Evolutionary conservation across 2,113 vertebrate genomes (phyloP).

Genomic region (Tetrax tetrax): DNA sequence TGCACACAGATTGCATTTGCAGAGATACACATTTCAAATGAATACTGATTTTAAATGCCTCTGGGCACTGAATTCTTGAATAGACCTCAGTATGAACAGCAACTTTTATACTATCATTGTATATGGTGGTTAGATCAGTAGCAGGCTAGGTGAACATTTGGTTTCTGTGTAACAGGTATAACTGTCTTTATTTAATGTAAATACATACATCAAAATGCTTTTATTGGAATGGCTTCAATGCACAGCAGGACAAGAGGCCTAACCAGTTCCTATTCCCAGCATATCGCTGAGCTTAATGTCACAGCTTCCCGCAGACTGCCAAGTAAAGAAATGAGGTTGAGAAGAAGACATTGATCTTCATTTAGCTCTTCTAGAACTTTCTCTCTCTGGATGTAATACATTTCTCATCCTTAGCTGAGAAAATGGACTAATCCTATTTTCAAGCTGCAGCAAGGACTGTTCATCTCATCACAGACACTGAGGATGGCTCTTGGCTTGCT

Average conservation of each 20-base stretch:
- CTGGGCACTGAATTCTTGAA: neutral
- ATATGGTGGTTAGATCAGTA: neutral
- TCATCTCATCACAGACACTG: neutral
- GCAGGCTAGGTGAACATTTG: neutral
- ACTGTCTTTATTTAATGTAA: neutral
- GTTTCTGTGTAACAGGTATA: neutral
- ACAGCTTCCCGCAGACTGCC: neutral
- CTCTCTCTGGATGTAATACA: neutral
- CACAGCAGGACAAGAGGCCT: neutral
- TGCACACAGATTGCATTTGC: neutral
- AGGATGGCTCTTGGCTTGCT: neutral
- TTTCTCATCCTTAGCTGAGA: neutral
- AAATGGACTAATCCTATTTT: neutral
- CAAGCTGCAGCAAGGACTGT: neutral
- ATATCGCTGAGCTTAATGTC: fast-evolving
- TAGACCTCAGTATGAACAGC: neutral
- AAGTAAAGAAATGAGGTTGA: neutral
- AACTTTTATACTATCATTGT: neutral
- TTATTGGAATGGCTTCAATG: neutral
- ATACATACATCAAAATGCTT: neutral
- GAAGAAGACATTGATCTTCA: neutral
- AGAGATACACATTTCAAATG: neutral
- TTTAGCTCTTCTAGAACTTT: neutral
- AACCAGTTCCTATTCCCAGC: neutral
- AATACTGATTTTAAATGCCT: neutral